These are phyloP conservation scores for Caenorhabditis sp. DNA, from an alignment of 2,888 invertebrate species.

Conservation along the genomic window DNA sequence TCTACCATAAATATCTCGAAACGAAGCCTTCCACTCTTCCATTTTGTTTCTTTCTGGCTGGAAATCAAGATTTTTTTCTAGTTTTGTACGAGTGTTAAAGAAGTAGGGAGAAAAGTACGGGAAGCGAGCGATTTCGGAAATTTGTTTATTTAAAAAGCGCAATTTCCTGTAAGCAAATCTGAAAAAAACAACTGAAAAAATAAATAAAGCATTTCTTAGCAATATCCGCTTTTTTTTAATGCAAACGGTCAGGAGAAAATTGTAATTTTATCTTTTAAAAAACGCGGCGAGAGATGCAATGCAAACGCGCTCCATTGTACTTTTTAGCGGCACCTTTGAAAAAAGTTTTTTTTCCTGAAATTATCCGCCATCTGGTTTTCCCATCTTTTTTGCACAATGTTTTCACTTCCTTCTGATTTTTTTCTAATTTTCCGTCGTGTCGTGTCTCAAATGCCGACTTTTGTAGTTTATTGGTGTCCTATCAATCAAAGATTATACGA, in stretches of 20 bases:
- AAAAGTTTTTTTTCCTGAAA: conserved; percentile 1
- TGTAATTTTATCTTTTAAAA: conserved; percentile 7
- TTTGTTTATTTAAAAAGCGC: neutral
- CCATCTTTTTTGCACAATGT: too few relatives aligned
- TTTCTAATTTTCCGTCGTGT: too few relatives aligned
- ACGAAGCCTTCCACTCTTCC: conserved; percentile 71
- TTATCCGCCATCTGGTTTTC: too few relatives aligned
- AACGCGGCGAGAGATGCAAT: neutral
- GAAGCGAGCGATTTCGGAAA: neutral
- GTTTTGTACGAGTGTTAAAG: too few relatives aligned
- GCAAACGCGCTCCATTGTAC: conserved; percentile 26
- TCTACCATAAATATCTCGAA: conserved; percentile 72
- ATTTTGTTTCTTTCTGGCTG: conserved; percentile 7
- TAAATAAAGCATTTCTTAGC: too few relatives aligned
- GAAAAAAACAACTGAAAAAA: too few relatives aligned
- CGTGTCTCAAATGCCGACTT: too few relatives aligned
- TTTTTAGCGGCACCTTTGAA: conserved; percentile 15
- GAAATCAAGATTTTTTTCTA: neutral
- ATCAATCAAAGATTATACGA: conserved; percentile 2
- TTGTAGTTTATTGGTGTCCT: neutral
- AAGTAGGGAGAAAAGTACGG: neutral
- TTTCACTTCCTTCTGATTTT: too few relatives aligned
- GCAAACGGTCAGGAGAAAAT: too few relatives aligned
- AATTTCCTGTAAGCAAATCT: too few relatives aligned
- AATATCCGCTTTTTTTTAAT: neutral